Percentiles rank a stretch among this genome's conserved stretches.
Evolutionary conservation across 1,140 invertebrate species (phyloP).

Genomic region (Armadillidium nasatum): DNA sequence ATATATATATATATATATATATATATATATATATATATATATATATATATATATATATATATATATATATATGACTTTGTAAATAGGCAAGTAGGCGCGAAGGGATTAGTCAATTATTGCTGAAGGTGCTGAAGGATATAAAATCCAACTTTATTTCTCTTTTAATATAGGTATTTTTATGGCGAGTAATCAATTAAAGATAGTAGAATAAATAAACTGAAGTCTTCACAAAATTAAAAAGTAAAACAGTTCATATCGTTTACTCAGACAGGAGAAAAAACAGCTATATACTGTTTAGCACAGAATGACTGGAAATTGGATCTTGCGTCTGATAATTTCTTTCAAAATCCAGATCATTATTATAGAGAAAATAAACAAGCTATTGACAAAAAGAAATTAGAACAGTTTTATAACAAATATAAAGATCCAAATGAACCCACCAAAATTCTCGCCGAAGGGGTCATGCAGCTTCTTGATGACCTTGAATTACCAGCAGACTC

Average conservation of each 20-base stretch:
- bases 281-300: slow-evolving; percentile 85
- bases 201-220: slow-evolving; percentile 67
- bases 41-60: too few species aligned
- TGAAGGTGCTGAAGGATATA: too few species aligned
- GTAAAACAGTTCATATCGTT: slow-evolving; percentile 93
- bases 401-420: slow-evolving; percentile 84
- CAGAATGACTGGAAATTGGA: slow-evolving; percentile 95
- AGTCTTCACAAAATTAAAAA: slow-evolving; percentile 92
- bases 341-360: slow-evolving; percentile 91
- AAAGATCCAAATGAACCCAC: slow-evolving; percentile 81
- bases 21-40: too few species aligned
- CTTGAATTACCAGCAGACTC: slow-evolving; percentile 84
- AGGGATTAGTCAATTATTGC: too few species aligned
- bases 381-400: slow-evolving; percentile 87
- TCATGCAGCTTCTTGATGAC: slow-evolving; percentile 91
- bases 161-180: too few species aligned
- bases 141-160: too few species aligned
- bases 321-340: slow-evolving; percentile 93
- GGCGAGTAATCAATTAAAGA: too few species aligned
- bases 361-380: slow-evolving; percentile 65
- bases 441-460: slow-evolving; percentile 92
- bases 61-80: too few species aligned
- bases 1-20: too few species aligned
- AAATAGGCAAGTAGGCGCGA: too few species aligned
- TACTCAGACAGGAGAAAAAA: slow-evolving; percentile 91